Percentiles rank a stretch among this genome's conserved stretches.
Conservation (phyloP, 2,797 vertebrate species). For the Acipenser oxyrinchus region DNA sequence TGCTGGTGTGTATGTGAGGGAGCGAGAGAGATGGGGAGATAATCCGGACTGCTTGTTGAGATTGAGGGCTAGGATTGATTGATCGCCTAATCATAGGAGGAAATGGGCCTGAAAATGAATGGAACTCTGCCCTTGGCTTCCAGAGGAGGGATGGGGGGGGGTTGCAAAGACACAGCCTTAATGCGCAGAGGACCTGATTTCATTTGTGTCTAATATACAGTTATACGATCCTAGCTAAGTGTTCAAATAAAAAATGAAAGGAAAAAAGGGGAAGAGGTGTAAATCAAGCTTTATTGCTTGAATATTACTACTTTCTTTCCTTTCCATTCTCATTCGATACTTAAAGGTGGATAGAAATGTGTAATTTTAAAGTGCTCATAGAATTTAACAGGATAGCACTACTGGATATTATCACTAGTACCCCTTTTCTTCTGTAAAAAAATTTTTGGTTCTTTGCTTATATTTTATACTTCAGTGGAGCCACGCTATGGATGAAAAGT, state of each 20-base stretch:
- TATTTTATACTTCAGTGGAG: too few species aligned
- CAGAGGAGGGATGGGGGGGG: constrained; percentile 47
- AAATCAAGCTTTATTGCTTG: constrained; percentile 76
- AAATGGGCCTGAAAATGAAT: constrained; percentile 85
- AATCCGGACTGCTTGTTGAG: constrained; percentile 77
- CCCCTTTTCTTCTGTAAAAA: too few species aligned
- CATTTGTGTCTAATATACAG: constrained; percentile 79
- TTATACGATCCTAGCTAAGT: constrained; percentile 76
- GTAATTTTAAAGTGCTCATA: constrained; percentile 48
- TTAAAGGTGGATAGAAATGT: constrained; percentile 47
- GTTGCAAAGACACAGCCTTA: constrained; percentile 69
- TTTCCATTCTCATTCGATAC: constrained; percentile 67
- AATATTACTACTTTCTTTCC: constrained; percentile 66
- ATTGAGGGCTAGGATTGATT: constrained; percentile 81
- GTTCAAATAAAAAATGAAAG: constrained; percentile 69
- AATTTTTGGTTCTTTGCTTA: too few species aligned
- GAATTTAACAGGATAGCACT: too few species aligned
- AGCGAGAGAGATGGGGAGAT: constrained; percentile 70
- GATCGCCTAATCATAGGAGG: constrained; percentile 81
- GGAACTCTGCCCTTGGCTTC: constrained; percentile 76
- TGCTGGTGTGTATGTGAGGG: constrained; percentile 43
- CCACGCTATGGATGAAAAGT: too few species aligned
- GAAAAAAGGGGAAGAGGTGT: constrained; percentile 51
- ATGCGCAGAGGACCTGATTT: constrained; percentile 74
- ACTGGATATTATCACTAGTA: too few species aligned